Percentiles rank a stretch among this genome's conserved stretches.
Evolutionary conservation across 2,888 invertebrate genomes (phyloP).

Genomic region (Hirtodrosophila trivittata): DNA sequence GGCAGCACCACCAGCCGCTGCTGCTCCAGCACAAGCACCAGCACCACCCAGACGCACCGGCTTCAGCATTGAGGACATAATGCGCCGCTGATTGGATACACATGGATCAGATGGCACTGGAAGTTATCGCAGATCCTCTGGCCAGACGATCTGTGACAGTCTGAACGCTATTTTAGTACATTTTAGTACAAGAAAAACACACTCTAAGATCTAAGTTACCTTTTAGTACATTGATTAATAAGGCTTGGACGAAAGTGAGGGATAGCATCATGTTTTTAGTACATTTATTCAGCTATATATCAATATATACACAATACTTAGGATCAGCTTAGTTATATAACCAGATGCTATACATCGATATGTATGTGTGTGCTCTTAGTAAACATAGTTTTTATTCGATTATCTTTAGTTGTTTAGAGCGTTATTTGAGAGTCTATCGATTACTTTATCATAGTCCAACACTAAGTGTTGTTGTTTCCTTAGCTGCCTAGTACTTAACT

Average conservation of each 20-base stretch:
- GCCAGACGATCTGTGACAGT: conserved; percentile 4
- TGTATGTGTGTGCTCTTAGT: conserved; percentile 37
- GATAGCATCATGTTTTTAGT: conserved; percentile 35
- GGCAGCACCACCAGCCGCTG: conserved; percentile 20
- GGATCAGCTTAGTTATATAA: background rate
- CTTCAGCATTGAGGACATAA: conserved; percentile 95
- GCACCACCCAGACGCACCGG: conserved; percentile 89
- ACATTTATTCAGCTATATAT: conserved; percentile 23
- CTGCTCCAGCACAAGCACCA: conserved; percentile 78
- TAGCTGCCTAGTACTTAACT: conserved; percentile 24
- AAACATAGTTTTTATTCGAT: conserved; percentile 14
- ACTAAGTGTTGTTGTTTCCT: conserved; percentile 68
- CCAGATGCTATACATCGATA: background rate
- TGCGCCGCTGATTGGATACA: conserved; percentile 88
- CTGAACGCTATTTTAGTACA: conserved; percentile 68
- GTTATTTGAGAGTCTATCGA: conserved; percentile 32
- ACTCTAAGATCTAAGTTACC: conserved; percentile 4
- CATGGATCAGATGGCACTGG: background rate
- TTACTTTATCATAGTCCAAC: conserved; percentile 49
- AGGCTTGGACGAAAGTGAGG: background rate
- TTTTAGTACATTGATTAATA: conserved; percentile 24
- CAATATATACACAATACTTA: background rate
- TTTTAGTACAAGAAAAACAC: conserved; percentile 65
- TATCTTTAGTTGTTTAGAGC: conserved; percentile 30
- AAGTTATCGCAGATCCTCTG: background rate